Conservation (phyloP, 2,797 vertebrate species). For the Phalanger gymnotis region DNA sequence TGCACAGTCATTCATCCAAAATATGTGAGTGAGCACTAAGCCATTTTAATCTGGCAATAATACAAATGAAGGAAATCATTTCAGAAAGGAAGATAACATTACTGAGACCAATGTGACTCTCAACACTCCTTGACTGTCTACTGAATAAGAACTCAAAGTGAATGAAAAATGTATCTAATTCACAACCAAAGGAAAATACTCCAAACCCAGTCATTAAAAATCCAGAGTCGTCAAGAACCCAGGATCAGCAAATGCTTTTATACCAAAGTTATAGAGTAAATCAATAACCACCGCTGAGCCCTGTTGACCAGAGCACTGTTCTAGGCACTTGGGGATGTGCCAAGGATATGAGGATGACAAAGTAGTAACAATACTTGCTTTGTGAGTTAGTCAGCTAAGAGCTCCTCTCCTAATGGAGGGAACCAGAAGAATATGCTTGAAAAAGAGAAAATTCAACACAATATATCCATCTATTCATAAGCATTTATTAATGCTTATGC, state of each 20-base stretch:
- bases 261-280: constrained; percentile 41
- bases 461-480: neutral
- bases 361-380: neutral
- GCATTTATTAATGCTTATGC: neutral
- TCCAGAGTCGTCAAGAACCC: constrained; percentile 24
- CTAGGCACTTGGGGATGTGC: neutral
- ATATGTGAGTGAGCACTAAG: constrained; percentile 63
- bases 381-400: neutral
- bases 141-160: constrained; percentile 44
- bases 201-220: neutral
- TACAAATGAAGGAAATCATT: constrained; percentile 45
- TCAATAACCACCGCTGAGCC: neutral
- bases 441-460: constrained; percentile 23
- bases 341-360: neutral
- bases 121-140: constrained; percentile 50
- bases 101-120: constrained; percentile 6
- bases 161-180: constrained; percentile 71
- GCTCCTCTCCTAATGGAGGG: neutral
- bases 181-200: constrained; percentile 60
- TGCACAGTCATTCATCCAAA: constrained; percentile 65
- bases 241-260: constrained; percentile 57
- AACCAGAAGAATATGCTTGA: neutral
- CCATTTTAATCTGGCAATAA: constrained; percentile 51
- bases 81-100: constrained; percentile 11
- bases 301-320: constrained; percentile 9